Conservation (phyloP, 2,113 vertebrate genomes). For the Hemiscyllium ocellatum region DNA sequence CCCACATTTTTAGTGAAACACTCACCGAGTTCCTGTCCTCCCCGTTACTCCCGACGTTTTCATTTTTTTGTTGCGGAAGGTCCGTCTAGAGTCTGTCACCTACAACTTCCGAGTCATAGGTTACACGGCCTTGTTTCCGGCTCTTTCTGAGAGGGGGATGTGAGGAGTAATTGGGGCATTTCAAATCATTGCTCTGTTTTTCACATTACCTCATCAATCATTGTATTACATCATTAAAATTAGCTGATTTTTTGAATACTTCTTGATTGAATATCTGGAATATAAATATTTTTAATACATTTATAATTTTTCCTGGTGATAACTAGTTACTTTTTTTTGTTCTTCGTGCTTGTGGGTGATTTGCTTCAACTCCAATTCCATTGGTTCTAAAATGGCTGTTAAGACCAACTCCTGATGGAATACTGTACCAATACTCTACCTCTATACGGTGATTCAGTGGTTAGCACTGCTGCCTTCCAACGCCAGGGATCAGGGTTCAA, state of each 20-base stretch:
- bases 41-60: not conserved
- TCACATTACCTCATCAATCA: not conserved
- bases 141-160: not conserved
- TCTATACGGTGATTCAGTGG: too few relatives aligned
- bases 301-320: not conserved
- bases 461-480: too few relatives aligned
- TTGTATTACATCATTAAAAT: not conserved
- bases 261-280: not conserved
- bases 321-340: too few relatives aligned
- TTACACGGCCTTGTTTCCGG: not conserved
- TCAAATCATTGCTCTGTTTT: not conserved
- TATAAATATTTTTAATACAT: not conserved
- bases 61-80: not conserved
- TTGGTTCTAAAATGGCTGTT: too few relatives aligned
- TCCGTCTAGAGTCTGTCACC: not conserved
- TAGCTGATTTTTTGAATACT: not conserved
- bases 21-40: not conserved
- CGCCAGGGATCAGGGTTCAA: too few relatives aligned
- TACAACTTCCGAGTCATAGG: slow-evolving; percentile 23
- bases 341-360: too few relatives aligned
- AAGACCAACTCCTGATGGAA: too few relatives aligned
- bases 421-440: too few relatives aligned
- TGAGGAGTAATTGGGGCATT: not conserved
- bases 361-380: too few relatives aligned
- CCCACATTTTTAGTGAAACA: not conserved